Percentiles rank a stretch among this genome's conserved stretches.
Conservation (phyloP, 2,888 invertebrate genomes). For the Cephus spinipes region DNA sequence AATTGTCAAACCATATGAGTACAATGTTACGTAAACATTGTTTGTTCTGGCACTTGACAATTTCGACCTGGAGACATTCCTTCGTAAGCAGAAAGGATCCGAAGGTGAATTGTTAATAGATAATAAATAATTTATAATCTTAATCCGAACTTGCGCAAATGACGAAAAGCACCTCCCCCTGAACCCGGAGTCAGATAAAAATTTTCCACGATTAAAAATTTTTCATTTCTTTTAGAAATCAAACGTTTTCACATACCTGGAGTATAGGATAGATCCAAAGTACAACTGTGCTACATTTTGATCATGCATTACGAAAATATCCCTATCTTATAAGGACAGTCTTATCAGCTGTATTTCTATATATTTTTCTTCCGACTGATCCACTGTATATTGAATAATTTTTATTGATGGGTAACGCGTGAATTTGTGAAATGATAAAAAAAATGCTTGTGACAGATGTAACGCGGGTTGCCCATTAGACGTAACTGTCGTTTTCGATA, state of each 20-base stretch:
- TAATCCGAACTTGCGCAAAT: not conserved
- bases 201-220: no score
- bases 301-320: no score
- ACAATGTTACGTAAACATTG: not conserved
- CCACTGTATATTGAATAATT: not conserved
- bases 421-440: not conserved
- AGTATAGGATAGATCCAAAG: no score
- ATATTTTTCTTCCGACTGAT: not conserved
- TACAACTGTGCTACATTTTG: no score
- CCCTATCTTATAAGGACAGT: not conserved
- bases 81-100: not conserved
- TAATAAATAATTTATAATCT: not conserved
- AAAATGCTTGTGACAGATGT: not conserved
- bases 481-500: not conserved
- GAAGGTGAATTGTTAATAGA: not conserved
- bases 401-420: not conserved
- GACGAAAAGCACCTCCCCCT: not conserved
- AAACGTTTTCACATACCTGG: no score
- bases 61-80: not conserved
- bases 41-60: not conserved
- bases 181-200: no score
- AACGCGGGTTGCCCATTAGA: not conserved
- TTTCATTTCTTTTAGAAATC: no score
- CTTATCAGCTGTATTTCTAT: not conserved
- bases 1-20: conserved; percentile 1